Evolutionary conservation across 2,888 invertebrate species (phyloP).

Genomic region (Nomada flava): DNA sequence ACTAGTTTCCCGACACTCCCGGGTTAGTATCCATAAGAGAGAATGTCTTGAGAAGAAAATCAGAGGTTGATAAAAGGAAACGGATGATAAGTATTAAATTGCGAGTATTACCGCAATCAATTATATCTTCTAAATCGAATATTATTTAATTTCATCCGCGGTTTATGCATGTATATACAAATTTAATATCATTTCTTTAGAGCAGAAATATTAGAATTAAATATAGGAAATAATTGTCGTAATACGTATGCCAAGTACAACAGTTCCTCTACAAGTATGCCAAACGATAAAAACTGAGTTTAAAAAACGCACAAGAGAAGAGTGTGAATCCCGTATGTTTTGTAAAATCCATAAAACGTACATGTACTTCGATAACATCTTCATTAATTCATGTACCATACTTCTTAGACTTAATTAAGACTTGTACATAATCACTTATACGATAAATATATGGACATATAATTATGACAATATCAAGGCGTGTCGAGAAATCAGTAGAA

Average conservation of each 20-base stretch:
- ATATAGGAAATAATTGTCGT: slow-evolving; percentile 27
- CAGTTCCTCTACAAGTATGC: slow-evolving; percentile 58
- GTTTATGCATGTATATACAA: slow-evolving; percentile 9
- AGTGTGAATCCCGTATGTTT: slow-evolving; percentile 1
- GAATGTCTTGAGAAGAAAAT: slow-evolving; percentile 10
- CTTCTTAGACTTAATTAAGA: slow-evolving; percentile 10
- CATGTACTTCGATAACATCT: slow-evolving; percentile 17
- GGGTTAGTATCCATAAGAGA: not conserved
- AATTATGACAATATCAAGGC: slow-evolving; percentile 10
- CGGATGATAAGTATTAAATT: slow-evolving; percentile 37
- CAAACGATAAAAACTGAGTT: slow-evolving; percentile 42
- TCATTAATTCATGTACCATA: slow-evolving; percentile 10
- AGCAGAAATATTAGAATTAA: slow-evolving; percentile 13
- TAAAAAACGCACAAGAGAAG: slow-evolving; percentile 18
- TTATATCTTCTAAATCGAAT: not conserved
- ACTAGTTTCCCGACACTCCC: slow-evolving; percentile 12
- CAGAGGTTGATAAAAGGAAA: not conserved
- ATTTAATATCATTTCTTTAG: slow-evolving; percentile 4
- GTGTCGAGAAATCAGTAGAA: slow-evolving; percentile 22
- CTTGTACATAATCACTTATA: slow-evolving; percentile 49
- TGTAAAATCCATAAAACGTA: slow-evolving; percentile 6
- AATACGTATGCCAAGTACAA: slow-evolving; percentile 40
- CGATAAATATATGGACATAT: slow-evolving; percentile 12
- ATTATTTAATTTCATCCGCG: slow-evolving; percentile 28
- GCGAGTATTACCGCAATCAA: not conserved